Evolutionary conservation across 2,113 vertebrate genomes (phyloP), one percentile per base, ranked within the genome.

Genomic region (Empidonax traillii): DNA sequence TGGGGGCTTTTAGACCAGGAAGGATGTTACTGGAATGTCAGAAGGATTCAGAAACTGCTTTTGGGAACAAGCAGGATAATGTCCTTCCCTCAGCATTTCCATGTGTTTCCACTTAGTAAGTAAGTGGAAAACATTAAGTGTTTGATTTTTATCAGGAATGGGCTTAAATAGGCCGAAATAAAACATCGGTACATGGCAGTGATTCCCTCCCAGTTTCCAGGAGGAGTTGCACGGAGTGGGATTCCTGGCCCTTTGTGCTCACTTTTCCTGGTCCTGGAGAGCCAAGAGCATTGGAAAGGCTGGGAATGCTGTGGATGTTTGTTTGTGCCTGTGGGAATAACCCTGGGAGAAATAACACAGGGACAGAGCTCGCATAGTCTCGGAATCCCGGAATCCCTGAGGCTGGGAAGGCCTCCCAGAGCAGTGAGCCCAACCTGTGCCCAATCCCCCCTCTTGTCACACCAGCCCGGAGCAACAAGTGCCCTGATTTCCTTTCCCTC

Each of bases 221-320:
- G 9, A 62, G 63, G 51, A 56, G 49, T 8, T 43, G 14, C 56
- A 44, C 12, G 39, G 39, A 10, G 52, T 27, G n/a, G 52, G 10
- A 2, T 10, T 56, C 27, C 82, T 74, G 69, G 12, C 78, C 51
- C 47, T 77, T 49, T 0, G 0, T 1, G 20, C 7, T 46, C 2
- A 0, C 2, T 51, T 55, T 12, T 10, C 16, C 68, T n/a, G 63
- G 4, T 2, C 3, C 1, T n/a, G 76, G n/a, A 31, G 47, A 9
- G 5, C 12, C 0, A 6, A 6, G 67, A 16, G 33, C 5, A 0
- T 47, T 47, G 3, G 5, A 43, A 9, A 49, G 66, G 41, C 0
- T 41, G 84, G 84, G 8, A 49, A 12, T 0, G 56, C 71, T 11
- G 47, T 2, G 76, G 66, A 0, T 3, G 28, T 21, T 28, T 13